These are phyloP conservation scores for Prionace glauca DNA, from an alignment of 2,797 vertebrate genomes.

Conservation along the genomic window DNA sequence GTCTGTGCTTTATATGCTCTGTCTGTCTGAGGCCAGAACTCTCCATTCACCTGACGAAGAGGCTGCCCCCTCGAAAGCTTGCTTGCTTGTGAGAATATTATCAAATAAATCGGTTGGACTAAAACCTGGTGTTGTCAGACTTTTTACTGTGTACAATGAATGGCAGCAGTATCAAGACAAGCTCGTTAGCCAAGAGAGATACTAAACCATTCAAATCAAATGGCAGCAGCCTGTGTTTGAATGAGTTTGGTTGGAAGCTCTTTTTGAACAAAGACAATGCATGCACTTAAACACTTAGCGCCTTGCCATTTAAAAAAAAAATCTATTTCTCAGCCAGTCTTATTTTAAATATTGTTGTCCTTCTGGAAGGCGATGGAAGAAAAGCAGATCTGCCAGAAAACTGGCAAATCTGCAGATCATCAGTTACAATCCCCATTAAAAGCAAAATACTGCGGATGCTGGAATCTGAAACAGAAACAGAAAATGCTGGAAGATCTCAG, in stretches of 20 bases:
- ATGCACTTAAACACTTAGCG: no score
- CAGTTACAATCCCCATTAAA: not conserved
- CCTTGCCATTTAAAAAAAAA: not conserved
- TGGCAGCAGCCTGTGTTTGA: not conserved
- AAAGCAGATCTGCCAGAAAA: not conserved
- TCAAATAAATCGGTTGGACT: no score
- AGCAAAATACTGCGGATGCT: no score
- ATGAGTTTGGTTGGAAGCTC: not conserved
- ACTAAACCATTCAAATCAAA: not conserved
- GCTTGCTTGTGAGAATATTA: no score
- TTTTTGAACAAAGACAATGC: not conserved
- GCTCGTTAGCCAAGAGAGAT: not conserved
- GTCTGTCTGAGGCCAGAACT: no score
- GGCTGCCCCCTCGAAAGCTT: no score
- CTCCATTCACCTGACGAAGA: no score
- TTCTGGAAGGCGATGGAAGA: not conserved
- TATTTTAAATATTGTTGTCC: not conserved
- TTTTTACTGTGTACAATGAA: no score
- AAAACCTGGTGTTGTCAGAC: no score
- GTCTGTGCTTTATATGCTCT: no score
- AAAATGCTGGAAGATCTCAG: no score
- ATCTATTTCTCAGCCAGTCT: not conserved
- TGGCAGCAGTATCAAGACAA: not conserved
- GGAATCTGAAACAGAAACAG: no score
- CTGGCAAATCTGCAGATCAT: not conserved